phyloP scores from a whole-genome alignment of 2,797 vertebrate genomes.

The Hipposideros larvatus region DNA sequence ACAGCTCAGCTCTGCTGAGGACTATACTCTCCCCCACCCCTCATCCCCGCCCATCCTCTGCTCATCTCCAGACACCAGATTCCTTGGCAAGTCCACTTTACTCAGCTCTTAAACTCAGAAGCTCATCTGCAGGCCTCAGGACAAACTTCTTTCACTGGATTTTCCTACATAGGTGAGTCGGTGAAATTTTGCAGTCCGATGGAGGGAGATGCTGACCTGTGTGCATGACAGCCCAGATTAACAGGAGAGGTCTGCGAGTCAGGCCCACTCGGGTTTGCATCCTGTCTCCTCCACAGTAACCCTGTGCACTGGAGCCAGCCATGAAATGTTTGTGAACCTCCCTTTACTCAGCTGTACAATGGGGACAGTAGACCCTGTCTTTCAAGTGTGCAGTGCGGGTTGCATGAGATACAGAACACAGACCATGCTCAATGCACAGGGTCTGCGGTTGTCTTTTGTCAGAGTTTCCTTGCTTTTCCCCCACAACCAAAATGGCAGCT shows the following conservation, averaged over 20 bases:
- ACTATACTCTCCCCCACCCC: fast-evolving
- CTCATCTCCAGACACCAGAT: fast-evolving
- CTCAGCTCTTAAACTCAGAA: not conserved
- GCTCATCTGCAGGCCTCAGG: not conserved
- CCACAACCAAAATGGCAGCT: not conserved
- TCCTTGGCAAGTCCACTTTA: not conserved
- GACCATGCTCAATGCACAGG: not conserved
- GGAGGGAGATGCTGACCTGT: not conserved
- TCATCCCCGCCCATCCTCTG: fast-evolving
- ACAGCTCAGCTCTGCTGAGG: not conserved
- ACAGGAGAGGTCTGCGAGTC: not conserved
- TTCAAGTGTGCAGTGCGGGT: not conserved
- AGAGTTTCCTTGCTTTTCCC: not conserved
- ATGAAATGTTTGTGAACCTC: not conserved
- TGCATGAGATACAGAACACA: not conserved
- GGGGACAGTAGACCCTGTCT: not conserved
- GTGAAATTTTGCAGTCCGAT: not conserved
- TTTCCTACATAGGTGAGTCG: not conserved
- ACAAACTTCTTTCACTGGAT: not conserved
- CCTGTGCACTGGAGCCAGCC: not conserved
- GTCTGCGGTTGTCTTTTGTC: not conserved
- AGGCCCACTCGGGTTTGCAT: too few relatives aligned
- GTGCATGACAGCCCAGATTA: not conserved
- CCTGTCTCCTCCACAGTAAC: not conserved
- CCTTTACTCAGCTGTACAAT: not conserved